phyloP scores from a whole-genome alignment of 2,888 invertebrate species.

The Chrysotoxum bicinctum region DNA sequence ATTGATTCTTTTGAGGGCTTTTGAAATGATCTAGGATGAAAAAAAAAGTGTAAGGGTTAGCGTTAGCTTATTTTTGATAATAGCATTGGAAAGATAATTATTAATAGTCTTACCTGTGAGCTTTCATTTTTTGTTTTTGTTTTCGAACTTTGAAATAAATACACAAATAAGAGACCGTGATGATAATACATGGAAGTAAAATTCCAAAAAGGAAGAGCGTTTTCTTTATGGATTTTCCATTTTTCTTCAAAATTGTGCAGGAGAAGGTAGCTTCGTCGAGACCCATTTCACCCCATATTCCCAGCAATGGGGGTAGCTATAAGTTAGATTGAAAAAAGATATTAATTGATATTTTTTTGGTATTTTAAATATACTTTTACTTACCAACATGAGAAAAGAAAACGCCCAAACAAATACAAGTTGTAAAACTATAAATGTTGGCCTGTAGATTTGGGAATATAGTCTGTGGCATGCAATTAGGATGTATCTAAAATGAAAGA shows the following conservation, averaged over 20 bases:
- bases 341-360: background rate
- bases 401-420: conserved; percentile 90
- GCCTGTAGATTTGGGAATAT: conserved; percentile 90
- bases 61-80: background rate
- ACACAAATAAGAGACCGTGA: conserved; percentile 92
- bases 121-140: conserved; percentile 88
- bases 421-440: conserved; percentile 88
- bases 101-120: conserved; percentile 86
- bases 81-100: conserved; percentile 63
- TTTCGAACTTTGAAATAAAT: conserved; percentile 91
- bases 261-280: conserved; percentile 91
- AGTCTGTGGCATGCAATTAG: conserved; percentile 91
- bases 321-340: conserved; percentile 73
- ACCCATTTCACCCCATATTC: conserved; percentile 92
- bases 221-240: conserved; percentile 91
- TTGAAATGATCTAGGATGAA: conserved; percentile 76
- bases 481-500: conserved; percentile 86
- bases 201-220: conserved; percentile 92
- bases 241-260: conserved; percentile 91
- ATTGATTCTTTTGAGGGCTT: conserved; percentile 76
- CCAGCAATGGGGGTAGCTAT: conserved; percentile 90
- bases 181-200: conserved; percentile 91
- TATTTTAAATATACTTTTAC: background rate
- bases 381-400: conserved; percentile 88
- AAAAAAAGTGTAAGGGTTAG: background rate